phyloP scores from a whole-genome alignment of 2,888 invertebrate species.

The Drosophila recens region DNA sequence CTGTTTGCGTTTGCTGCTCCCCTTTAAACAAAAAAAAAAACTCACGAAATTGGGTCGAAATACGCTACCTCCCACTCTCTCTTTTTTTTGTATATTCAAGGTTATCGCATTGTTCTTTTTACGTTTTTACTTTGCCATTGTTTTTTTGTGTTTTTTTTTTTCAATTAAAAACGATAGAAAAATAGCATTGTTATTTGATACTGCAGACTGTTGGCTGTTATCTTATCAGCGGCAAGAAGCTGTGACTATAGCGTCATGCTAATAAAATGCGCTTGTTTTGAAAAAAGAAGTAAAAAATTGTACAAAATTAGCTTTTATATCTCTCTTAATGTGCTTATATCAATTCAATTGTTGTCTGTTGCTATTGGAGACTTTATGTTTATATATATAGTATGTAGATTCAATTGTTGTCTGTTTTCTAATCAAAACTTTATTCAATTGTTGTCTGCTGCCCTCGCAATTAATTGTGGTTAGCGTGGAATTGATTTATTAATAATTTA shows the following conservation, averaged over 20 bases:
- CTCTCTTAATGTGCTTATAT: neutral
- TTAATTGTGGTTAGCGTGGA: neutral
- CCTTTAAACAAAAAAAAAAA: neutral
- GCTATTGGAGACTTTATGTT: neutral
- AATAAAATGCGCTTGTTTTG: neutral
- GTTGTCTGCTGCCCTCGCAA: slow-evolving; percentile 1
- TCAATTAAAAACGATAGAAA: slow-evolving; percentile 13
- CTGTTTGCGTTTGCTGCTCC: slow-evolving; percentile 37
- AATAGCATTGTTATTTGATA: slow-evolving; percentile 12
- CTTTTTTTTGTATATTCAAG: slow-evolving; percentile 5
- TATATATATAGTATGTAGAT: neutral
- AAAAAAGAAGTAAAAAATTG: neutral
- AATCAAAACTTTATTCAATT: slow-evolving; percentile 2
- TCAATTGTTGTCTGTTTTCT: slow-evolving; percentile 5
- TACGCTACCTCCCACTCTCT: neutral
- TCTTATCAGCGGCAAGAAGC: slow-evolving; percentile 20
- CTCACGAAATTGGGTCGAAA: neutral
- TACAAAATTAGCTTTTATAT: neutral
- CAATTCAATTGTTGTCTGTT: slow-evolving; percentile 13
- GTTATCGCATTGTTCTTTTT: slow-evolving; percentile 13
- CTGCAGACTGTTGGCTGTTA: slow-evolving; percentile 7
- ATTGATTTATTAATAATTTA: slow-evolving; percentile 3
- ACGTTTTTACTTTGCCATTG: slow-evolving; percentile 2
- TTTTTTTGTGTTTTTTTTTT: neutral
- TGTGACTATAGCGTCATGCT: neutral